These are phyloP conservation scores for Varanus komodoensis DNA, from an alignment of 2,113 vertebrate genomes.

Conservation along the genomic window DNA sequence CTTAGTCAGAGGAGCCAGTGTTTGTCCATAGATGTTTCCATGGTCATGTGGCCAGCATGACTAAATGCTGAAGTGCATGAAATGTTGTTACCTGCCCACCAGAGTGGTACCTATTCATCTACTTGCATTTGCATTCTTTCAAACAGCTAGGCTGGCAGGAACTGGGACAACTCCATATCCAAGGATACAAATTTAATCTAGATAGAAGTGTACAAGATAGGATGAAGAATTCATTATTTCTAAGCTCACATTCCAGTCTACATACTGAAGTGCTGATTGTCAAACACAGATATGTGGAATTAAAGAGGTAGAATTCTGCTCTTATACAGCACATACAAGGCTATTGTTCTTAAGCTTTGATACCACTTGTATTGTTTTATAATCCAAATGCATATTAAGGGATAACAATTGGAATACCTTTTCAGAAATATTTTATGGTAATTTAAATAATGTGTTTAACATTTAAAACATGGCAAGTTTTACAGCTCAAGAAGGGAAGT, in stretches of 20 bases:
- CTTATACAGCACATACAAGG: conserved; percentile 38
- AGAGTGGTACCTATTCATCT: no score
- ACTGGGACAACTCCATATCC: no score
- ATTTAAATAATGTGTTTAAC: neutral
- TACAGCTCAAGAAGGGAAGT: neutral
- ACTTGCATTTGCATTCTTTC: no score
- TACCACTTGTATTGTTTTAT: neutral
- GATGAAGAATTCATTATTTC: conserved; percentile 2
- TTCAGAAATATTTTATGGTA: neutral
- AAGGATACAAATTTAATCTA: neutral
- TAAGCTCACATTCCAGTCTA: conserved; percentile 17
- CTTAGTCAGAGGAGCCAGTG: no score
- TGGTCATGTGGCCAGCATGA: no score
- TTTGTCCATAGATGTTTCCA: no score
- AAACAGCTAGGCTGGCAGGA: no score
- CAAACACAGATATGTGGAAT: conserved; percentile 63
- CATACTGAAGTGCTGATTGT: conserved; percentile 50
- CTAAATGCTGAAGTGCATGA: no score
- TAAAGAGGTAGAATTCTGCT: conserved; percentile 74
- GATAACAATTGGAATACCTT: neutral
- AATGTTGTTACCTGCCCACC: no score
- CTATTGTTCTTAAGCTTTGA: conserved; percentile 61
- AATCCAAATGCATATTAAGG: neutral
- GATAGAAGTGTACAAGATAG: neutral
- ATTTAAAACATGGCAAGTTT: neutral